Evolutionary conservation across 2,797 vertebrate species (phyloP).

Genomic region (Sebastes aleutianus): DNA sequence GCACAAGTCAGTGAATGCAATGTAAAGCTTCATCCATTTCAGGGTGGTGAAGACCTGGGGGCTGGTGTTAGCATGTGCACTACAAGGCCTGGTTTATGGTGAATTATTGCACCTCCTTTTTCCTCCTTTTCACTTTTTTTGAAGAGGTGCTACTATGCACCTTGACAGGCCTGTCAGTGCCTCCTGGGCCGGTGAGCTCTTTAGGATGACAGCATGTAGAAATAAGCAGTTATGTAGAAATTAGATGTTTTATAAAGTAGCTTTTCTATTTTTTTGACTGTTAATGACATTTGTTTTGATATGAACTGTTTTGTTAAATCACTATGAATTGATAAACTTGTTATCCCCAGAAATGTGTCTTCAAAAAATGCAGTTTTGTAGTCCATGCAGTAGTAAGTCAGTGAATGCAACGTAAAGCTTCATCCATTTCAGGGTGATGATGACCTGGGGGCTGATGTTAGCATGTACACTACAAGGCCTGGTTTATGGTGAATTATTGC

Average conservation of each 20-base stretch:
- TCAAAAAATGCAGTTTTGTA: background rate
- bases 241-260: background rate
- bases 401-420: slow-evolving; percentile 3
- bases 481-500: background rate
- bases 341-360: background rate
- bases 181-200: slow-evolving; percentile 7
- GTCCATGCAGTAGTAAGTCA: background rate
- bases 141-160: slow-evolving; percentile 15
- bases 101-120: background rate
- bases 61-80: background rate
- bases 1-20: background rate
- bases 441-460: slow-evolving; percentile 7
- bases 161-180: slow-evolving; percentile 42
- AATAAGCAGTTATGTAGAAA: background rate
- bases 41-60: background rate
- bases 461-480: slow-evolving; percentile 1
- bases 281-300: background rate
- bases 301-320: background rate
- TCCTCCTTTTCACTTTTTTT: background rate
- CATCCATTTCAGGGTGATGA: background rate
- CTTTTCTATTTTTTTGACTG: background rate
- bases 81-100: slow-evolving; percentile 10
- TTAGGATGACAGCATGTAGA: background rate
- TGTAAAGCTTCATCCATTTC: slow-evolving; percentile 2
- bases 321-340: background rate